phyloP scores from a whole-genome alignment of 1,140 invertebrate species.

The Asbolus verrucosus region DNA sequence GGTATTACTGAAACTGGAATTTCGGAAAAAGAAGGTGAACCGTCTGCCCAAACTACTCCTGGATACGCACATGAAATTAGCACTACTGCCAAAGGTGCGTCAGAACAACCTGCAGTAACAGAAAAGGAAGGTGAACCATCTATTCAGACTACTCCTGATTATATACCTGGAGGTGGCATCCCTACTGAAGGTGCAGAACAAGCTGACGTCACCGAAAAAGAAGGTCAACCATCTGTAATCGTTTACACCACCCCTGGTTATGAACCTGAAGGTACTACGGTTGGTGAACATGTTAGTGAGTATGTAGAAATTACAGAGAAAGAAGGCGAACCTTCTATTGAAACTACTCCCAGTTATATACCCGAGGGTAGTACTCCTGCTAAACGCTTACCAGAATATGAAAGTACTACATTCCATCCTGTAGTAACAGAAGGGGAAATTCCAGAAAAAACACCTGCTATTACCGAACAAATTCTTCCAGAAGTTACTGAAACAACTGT shows the following conservation, averaged over 20 bases:
- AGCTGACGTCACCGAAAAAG: not conserved
- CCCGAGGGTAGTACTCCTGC: not conserved
- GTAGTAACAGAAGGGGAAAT: conserved; percentile 16
- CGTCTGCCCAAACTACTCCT: conserved; percentile 1
- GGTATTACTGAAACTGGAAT: too few relatives aligned
- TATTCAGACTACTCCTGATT: not conserved
- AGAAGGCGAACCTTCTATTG: not conserved
- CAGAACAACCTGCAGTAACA: conserved; percentile 23
- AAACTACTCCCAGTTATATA: not conserved
- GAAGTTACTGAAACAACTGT: conserved; percentile 14
- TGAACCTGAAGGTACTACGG: conserved; percentile 46
- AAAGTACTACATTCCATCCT: conserved; percentile 6
- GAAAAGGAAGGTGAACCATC: conserved; percentile 11
- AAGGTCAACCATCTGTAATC: not conserved
- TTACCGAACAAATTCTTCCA: conserved; percentile 21
- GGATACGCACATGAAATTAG: conserved; percentile 33
- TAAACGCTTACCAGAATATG: conserved; percentile 9
- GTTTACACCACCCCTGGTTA: conserved; percentile 44
- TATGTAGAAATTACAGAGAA: too few relatives aligned
- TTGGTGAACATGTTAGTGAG: conserved; percentile 11
- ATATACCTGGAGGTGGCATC: not conserved
- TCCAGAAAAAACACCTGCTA: too few relatives aligned
- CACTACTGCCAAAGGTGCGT: conserved; percentile 36
- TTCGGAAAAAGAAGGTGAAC: not conserved
- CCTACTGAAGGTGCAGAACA: not conserved